phyloP scores from a whole-genome alignment of 2,113 vertebrate genomes.

The Cyanoramphus novaezelandiae region DNA sequence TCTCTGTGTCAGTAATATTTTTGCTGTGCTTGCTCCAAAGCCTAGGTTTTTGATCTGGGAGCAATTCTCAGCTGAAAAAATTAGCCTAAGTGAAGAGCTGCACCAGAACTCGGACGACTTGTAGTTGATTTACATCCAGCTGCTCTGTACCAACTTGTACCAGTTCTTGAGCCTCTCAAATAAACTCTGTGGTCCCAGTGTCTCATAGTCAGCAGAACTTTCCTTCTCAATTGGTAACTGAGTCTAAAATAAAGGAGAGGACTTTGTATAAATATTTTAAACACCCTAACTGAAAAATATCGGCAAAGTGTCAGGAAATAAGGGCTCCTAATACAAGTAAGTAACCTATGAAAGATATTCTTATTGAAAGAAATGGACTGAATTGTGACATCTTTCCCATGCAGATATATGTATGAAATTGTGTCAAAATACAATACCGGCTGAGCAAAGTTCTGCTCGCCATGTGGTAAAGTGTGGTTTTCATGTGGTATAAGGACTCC shows the following conservation, averaged over 20 bases:
- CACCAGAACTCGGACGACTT: background rate
- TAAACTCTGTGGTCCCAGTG: background rate
- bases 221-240: background rate
- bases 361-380: background rate
- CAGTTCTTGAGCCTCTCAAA: background rate
- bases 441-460: background rate
- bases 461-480: background rate
- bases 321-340: background rate
- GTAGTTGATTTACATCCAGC: background rate
- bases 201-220: background rate
- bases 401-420: background rate
- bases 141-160: background rate
- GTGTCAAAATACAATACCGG: background rate
- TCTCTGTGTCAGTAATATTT: background rate
- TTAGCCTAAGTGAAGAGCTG: background rate
- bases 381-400: background rate
- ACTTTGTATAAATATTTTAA: background rate
- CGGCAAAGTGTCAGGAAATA: background rate
- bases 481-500: background rate
- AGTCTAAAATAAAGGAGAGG: background rate
- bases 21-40: conserved; percentile 1
- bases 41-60: background rate
- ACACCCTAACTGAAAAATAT: background rate
- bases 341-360: background rate
- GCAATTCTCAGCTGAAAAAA: background rate